These are phyloP conservation scores for Haliclona indistincta DNA, from an alignment of 37 sponge, comb jelly and placozoan genomes.

Conservation along the genomic window DNA sequence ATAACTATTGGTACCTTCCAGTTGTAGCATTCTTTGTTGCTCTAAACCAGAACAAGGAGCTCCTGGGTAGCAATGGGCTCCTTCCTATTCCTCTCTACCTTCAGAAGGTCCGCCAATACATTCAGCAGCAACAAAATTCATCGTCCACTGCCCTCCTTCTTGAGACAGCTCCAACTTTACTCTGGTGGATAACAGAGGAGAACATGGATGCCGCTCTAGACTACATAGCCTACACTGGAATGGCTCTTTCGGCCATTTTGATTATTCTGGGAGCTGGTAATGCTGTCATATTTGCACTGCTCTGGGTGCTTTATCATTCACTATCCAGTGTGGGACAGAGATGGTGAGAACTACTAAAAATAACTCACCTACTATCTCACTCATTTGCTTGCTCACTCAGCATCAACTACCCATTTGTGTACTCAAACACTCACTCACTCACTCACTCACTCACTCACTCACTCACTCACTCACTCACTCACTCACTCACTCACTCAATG, in stretches of 20 bases:
- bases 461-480: background rate
- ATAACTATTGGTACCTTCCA: slow-evolving; percentile 1
- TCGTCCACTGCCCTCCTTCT: slow-evolving; percentile 14
- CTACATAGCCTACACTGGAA: slow-evolving; percentile 58
- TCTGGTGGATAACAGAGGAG: slow-evolving; percentile 76
- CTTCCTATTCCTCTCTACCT: slow-evolving; percentile 67
- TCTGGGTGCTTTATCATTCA: slow-evolving; percentile 91
- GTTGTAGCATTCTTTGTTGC: slow-evolving; percentile 91
- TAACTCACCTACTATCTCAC: too few species aligned
- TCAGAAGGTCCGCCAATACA: slow-evolving; percentile 39
- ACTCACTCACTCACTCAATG: background rate
- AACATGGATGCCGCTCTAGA: slow-evolving; percentile 65
- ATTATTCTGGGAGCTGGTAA: slow-evolving; percentile 82
- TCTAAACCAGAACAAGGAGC: slow-evolving; percentile 79
- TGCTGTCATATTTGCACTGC: slow-evolving; percentile 61
- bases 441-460: background rate
- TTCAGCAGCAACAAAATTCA: slow-evolving; percentile 17
- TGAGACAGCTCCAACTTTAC: slow-evolving; percentile 64
- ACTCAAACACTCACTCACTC: background rate
- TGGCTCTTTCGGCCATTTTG: slow-evolving; percentile 57
- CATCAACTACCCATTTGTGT: background rate
- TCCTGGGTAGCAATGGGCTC: slow-evolving; percentile 77
- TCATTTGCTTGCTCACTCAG: background rate
- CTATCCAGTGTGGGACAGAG: slow-evolving; percentile 86
- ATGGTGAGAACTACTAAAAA: slow-evolving; percentile 48